Conservation (phyloP, 2,888 invertebrate genomes). For the Drosophila melanosoma region DNA sequence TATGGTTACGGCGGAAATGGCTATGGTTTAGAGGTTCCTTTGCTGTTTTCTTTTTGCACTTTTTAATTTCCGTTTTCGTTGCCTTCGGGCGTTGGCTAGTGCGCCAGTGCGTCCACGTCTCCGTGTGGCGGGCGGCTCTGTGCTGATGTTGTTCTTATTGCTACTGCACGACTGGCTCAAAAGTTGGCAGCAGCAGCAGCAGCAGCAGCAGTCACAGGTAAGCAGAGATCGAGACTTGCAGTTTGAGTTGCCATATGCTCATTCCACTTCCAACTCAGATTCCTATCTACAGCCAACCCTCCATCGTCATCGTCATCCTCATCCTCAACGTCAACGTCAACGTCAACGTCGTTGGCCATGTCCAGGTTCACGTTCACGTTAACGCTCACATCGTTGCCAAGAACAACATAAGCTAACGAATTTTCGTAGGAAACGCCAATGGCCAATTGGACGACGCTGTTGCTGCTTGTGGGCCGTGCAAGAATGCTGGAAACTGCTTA, state of each 20-base stretch:
- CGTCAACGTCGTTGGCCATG: constrained; percentile 1
- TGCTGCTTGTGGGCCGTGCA: constrained; percentile 30
- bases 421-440: constrained; percentile 67
- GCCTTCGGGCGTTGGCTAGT: constrained; percentile 55
- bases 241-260: constrained; percentile 40
- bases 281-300: neutral
- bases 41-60: constrained; percentile 78
- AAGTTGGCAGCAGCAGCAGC: constrained; percentile 55
- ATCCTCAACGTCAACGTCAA: too few species aligned
- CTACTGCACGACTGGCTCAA: constrained; percentile 47
- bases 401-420: constrained; percentile 71
- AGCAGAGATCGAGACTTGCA: constrained; percentile 42
- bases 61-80: constrained; percentile 78
- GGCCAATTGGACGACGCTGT: constrained; percentile 53
- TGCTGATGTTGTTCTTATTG: constrained; percentile 57
- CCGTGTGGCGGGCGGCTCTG: constrained; percentile 28
- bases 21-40: constrained; percentile 71
- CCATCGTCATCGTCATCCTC: too few species aligned
- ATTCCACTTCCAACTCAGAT: constrained; percentile 22
- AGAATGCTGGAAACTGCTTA: constrained; percentile 52
- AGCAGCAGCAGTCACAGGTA: constrained; percentile 38
- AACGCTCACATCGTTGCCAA: constrained; percentile 70
- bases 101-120: constrained; percentile 21
- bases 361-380: neutral
- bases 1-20: constrained; percentile 57